phyloP scores from a whole-genome alignment of 2,888 invertebrate species.

The Cosmorhoe ocellata region DNA sequence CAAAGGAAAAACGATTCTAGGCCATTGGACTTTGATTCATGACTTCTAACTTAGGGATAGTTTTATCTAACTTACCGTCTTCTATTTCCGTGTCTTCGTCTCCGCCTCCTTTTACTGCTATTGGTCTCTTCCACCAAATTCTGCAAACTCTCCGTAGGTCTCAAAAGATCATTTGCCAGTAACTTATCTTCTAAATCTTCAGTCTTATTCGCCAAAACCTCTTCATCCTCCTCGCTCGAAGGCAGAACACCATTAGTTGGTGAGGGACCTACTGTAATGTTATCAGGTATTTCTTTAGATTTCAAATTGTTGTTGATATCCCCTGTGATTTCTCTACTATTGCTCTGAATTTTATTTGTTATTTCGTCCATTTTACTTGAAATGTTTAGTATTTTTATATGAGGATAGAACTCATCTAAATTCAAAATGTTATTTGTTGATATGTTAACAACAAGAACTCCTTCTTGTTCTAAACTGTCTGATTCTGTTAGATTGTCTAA shows the following conservation, averaged over 20 bases:
- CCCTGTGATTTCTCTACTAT: conserved; percentile 79
- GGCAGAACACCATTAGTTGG: conserved; percentile 73
- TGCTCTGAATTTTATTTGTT: conserved; percentile 80
- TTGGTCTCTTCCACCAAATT: conserved; percentile 56
- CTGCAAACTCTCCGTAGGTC: conserved; percentile 72
- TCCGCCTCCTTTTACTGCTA: conserved; percentile 49
- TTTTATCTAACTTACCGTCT: conserved; percentile 60
- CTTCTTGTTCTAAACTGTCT: conserved; percentile 77
- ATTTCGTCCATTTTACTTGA: conserved; percentile 74
- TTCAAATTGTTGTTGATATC: conserved; percentile 74
- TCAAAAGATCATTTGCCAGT: conserved; percentile 57
- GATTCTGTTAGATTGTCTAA: conserved; percentile 73
- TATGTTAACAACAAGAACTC: conserved; percentile 73
- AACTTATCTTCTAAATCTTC: conserved; percentile 49
- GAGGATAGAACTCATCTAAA: conserved; percentile 70
- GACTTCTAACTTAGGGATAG: no score
- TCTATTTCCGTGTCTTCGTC: conserved; percentile 70
- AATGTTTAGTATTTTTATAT: conserved; percentile 64
- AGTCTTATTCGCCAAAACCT: conserved; percentile 55
- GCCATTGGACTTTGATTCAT: no score
- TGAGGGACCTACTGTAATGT: conserved; percentile 71
- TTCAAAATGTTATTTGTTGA: conserved; percentile 74
- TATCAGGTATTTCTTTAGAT: conserved; percentile 70
- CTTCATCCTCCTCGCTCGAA: conserved; percentile 65
- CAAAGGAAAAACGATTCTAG: no score